phyloP scores from a whole-genome alignment of 2,113 vertebrate genomes.

The Erythrolamprus reginae region DNA sequence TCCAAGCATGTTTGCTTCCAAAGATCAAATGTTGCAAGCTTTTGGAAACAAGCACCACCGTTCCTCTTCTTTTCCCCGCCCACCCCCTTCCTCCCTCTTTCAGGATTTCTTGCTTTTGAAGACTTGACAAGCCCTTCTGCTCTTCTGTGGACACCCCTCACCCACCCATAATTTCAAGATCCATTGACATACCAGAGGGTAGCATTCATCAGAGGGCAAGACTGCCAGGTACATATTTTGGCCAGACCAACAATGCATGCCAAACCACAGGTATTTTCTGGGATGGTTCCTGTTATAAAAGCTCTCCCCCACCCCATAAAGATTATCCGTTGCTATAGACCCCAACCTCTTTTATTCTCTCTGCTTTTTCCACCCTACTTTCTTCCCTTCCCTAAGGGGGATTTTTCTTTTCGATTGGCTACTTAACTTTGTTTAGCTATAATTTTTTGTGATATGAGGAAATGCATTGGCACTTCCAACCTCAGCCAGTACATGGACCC shows the following conservation, averaged over 20 bases:
- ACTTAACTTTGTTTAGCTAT: background rate
- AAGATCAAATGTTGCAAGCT: background rate
- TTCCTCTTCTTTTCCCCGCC: background rate
- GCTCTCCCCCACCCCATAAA: constrained; percentile 56
- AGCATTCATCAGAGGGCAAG: constrained; percentile 65
- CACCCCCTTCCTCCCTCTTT: background rate
- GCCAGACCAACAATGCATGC: constrained; percentile 58
- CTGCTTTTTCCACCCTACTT: background rate
- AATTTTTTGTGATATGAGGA: background rate
- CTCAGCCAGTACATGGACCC: background rate
- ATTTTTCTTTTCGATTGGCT: background rate
- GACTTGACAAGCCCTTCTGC: background rate
- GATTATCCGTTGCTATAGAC: constrained; percentile 43
- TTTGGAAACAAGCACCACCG: background rate
- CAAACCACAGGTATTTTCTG: constrained; percentile 81
- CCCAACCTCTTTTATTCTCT: background rate
- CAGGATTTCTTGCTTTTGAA: background rate
- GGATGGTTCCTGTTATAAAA: constrained; percentile 80
- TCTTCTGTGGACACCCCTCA: background rate
- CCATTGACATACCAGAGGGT: constrained; percentile 63
- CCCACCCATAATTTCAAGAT: constrained; percentile 3
- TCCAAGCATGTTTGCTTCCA: background rate
- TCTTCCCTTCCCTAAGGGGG: background rate
- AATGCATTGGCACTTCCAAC: background rate
- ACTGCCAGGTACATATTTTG: constrained; percentile 72